These are phyloP conservation scores for Phyllostomus hastatus DNA, from an alignment of 2,113 vertebrate genomes.

Conservation along the genomic window DNA sequence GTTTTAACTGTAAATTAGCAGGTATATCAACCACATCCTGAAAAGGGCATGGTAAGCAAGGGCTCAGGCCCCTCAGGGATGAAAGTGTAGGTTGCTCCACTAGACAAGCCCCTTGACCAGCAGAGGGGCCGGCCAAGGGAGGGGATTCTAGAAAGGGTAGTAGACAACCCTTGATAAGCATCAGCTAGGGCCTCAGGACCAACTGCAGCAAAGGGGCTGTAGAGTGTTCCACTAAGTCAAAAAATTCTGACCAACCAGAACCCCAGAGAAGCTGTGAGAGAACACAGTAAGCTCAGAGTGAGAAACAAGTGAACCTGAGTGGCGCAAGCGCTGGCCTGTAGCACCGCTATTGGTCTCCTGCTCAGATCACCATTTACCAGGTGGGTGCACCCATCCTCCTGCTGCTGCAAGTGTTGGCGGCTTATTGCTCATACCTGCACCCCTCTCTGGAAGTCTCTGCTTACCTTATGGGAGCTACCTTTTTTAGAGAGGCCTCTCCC, in stretches of 20 bases:
- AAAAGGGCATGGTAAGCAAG: background rate
- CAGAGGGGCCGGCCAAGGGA: background rate
- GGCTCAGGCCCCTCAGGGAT: background rate
- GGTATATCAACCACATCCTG: background rate
- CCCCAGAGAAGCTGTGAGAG: background rate
- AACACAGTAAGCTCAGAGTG: background rate
- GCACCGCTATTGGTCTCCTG: background rate
- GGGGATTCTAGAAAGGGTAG: background rate
- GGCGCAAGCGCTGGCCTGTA: too few relatives aligned
- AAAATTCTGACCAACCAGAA: background rate
- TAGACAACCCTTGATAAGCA: background rate
- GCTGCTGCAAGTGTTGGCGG: background rate
- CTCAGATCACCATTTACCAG: background rate
- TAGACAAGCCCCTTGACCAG: background rate
- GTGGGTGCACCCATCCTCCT: background rate
- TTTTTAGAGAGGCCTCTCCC: background rate
- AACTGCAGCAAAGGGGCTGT: background rate
- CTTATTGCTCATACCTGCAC: background rate
- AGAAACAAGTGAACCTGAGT: background rate
- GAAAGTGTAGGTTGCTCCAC: background rate
- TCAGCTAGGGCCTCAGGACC: background rate
- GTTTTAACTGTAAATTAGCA: background rate
- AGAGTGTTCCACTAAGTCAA: background rate
- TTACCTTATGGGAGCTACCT: background rate
- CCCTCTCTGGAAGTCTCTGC: background rate